Conservation (phyloP, 92 coral and sea anemone species). For the Phenganax marumi region DNA sequence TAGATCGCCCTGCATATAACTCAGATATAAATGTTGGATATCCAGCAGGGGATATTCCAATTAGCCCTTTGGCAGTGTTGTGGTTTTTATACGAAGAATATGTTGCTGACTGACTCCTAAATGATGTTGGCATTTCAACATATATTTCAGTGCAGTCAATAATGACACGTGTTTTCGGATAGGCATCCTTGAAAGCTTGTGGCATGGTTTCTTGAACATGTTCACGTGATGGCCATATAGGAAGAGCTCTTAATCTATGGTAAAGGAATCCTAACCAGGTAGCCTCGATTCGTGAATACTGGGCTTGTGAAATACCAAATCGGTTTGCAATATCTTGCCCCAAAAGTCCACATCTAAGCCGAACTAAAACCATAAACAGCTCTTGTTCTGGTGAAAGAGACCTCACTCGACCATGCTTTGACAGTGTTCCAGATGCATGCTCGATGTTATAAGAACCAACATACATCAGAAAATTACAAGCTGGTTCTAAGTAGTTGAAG, state of each 20-base stretch:
- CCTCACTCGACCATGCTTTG: not conserved
- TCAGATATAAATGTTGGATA: constrained; percentile 23
- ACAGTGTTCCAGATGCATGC: not conserved
- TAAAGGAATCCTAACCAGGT: not conserved
- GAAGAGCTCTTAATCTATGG: not conserved
- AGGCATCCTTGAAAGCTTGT: too few relatives aligned
- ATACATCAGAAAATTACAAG: constrained; percentile 18
- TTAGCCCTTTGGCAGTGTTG: too few relatives aligned
- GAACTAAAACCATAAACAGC: not conserved
- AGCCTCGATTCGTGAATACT: not conserved
- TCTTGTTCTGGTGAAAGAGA: constrained; percentile 16
- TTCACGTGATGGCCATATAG: constrained; percentile 1
- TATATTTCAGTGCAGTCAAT: too few relatives aligned
- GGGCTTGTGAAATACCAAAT: constrained; percentile 18
- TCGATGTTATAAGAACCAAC: constrained; percentile 1
- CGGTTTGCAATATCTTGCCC: not conserved
- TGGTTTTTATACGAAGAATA: too few relatives aligned
- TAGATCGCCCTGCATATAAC: not conserved
- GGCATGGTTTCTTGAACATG: not conserved
- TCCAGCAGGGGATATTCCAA: too few relatives aligned
- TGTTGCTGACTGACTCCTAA: not conserved
- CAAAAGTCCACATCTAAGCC: not conserved
- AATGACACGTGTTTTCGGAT: too few relatives aligned
- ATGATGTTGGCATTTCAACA: constrained; percentile 1
- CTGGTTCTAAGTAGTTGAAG: constrained; percentile 15